Percentiles rank a stretch among this genome's conserved stretches.
phyloP scores from a whole-genome alignment of 2,797 vertebrate genomes.

The Hapalemur alaotrensis region DNA sequence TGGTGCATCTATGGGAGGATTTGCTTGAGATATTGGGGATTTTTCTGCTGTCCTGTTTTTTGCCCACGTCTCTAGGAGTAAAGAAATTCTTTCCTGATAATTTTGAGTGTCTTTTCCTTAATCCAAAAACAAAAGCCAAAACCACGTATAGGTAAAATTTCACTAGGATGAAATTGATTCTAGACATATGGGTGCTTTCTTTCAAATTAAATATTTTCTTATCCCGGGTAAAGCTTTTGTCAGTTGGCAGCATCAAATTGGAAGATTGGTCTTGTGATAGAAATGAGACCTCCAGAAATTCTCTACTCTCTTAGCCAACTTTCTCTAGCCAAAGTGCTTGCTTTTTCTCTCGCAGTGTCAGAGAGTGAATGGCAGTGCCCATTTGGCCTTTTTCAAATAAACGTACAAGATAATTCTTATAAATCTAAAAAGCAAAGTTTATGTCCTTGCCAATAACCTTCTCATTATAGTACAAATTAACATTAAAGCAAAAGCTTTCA shows the following conservation, averaged over 20 bases:
- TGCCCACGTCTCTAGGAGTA: not conserved
- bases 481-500: slow-evolving; percentile 61
- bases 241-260: not conserved
- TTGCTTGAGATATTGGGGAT: not conserved
- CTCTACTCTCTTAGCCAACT: not conserved
- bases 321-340: not conserved
- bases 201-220: slow-evolving; percentile 28
- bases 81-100: not conserved
- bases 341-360: not conserved
- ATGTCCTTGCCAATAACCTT: slow-evolving; percentile 69
- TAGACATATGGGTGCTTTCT: not conserved
- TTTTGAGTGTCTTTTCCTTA: not conserved
- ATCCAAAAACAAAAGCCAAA: not conserved
- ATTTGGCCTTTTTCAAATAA: slow-evolving; percentile 42
- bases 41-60: not conserved
- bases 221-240: not conserved
- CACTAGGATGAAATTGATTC: not conserved
- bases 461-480: slow-evolving; percentile 67
- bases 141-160: not conserved
- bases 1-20: not conserved
- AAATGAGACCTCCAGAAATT: not conserved
- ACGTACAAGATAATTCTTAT: not conserved
- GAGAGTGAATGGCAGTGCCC: not conserved
- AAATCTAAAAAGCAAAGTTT: slow-evolving; percentile 57
- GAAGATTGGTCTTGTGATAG: not conserved